phyloP scores from a whole-genome alignment of 2,888 invertebrate genomes.

The Nycteola revayana region DNA sequence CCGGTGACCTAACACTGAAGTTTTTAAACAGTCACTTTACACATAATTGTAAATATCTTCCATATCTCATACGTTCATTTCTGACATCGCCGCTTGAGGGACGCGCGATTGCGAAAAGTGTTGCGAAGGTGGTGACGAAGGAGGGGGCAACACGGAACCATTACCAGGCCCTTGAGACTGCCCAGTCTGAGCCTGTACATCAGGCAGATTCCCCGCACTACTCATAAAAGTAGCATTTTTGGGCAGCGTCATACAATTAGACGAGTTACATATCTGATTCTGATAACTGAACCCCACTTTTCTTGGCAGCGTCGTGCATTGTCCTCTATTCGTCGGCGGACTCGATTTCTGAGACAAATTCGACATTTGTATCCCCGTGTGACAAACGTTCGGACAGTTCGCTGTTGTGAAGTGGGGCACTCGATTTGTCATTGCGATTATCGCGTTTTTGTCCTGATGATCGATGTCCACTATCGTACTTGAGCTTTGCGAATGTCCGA shows the following conservation, averaged over 20 bases:
- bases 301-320: conserved; percentile 74
- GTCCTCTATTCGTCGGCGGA: conserved; percentile 67
- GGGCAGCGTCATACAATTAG: conserved; percentile 83
- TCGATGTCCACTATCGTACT: conserved; percentile 94
- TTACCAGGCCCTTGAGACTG: conserved; percentile 68
- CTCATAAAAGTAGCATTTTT: conserved; percentile 81
- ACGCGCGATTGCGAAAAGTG: conserved; percentile 81
- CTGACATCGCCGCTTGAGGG: conserved; percentile 92
- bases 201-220: conserved; percentile 68
- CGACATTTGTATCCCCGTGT: conserved; percentile 82
- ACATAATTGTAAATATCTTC: conserved; percentile 82
- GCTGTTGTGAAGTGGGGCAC: conserved; percentile 73
- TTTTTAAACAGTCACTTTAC: conserved; percentile 59
- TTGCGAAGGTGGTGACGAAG: conserved; percentile 67
- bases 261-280: conserved; percentile 71
- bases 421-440: conserved; percentile 75
- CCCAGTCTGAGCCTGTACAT: conserved; percentile 75
- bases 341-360: conserved; percentile 70
- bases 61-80: conserved; percentile 93
- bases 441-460: conserved; percentile 85
- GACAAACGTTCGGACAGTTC: conserved; percentile 82
- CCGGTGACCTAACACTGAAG: conserved; percentile 52
- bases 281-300: conserved; percentile 76
- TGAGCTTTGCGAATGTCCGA: conserved; percentile 89
- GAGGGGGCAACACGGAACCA: conserved; percentile 54